A percentile compares a stretch with the other conserved stretches of the same genome.
Conservation (phyloP, 2,797 vertebrate genomes). For the Leucoraja ocellata region DNA sequence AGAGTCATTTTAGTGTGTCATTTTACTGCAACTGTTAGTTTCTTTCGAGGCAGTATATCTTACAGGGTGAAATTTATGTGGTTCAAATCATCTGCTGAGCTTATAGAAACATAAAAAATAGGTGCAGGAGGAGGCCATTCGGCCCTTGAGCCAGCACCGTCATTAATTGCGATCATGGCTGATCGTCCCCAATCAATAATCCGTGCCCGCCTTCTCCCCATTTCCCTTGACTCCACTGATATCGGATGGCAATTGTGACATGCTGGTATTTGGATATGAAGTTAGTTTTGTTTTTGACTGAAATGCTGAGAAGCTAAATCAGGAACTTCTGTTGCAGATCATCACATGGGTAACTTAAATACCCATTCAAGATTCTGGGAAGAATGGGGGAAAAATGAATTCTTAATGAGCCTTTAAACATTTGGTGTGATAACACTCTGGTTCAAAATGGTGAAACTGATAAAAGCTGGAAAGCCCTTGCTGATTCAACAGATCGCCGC, state of each 20-base stretch:
- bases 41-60: neutral
- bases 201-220: too few species aligned
- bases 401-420: neutral
- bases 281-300: neutral
- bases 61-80: neutral
- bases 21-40: neutral
- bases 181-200: too few species aligned
- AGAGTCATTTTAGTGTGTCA: neutral
- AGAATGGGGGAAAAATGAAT: neutral
- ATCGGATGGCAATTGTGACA: neutral
- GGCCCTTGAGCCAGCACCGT: too few species aligned
- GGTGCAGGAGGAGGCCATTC: too few species aligned
- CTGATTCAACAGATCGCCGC: neutral
- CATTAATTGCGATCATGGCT: too few species aligned
- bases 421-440: neutral
- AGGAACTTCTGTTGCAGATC: neutral
- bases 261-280: neutral
- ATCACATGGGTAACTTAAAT: neutral
- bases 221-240: too few species aligned
- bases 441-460: neutral
- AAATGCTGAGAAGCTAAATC: neutral
- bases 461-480: neutral
- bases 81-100: neutral
- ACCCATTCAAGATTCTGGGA: neutral
- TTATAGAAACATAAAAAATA: neutral